Base-by-base conservation (phyloP, 1,140 invertebrate species). In the Meteorus sp. region DNA sequence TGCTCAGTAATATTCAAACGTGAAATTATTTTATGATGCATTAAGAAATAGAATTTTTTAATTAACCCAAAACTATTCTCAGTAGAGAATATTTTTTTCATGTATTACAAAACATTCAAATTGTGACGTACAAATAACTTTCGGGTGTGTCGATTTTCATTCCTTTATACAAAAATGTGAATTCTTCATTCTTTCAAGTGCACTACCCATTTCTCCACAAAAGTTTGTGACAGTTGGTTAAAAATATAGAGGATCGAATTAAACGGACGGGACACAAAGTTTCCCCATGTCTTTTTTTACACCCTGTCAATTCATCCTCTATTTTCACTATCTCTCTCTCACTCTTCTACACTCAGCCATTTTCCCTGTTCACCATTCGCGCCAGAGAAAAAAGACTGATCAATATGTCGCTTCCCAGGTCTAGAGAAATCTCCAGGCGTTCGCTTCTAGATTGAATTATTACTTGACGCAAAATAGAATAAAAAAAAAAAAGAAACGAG, bases 391-490 rank as follows among this genome's bases (percentile, higher is more conserved):
- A 13, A 33, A 13, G 47, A 50, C 47, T 50, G 29, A 50, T 50
- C 47, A 50, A 50, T 50, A 50, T 50, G 25, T 50, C 47, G n/a
- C n/a, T 50, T 13, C 44, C 44, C 20, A 20, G 20, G 23, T 47
- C 13, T n/a, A 6, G 9, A 23, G 44, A 19, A 47, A 47, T 47
- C 44, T 47, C 44, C 44, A 22, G 44, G 13, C 44, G 19, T 8
- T 47, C 44, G 44, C 25, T 47, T 47, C 19, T 23, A 47, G 44
- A 47, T 47, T 47, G 44, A 47, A 47, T 47, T 47, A 47, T 47
- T 47, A 47, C 23, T n/a, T 7, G 20, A 27, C 3, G n/a, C n/a
- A n/a, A 35, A 35, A 35, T 8, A 35, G 33, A 35, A 35, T n/a
- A 35, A 13, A 35, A 35, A 11, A 35, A 35, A 35, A 2, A 11